Evolutionary conservation across 2,113 vertebrate genomes (phyloP).

Genomic region (Aplodontia rufa): DNA sequence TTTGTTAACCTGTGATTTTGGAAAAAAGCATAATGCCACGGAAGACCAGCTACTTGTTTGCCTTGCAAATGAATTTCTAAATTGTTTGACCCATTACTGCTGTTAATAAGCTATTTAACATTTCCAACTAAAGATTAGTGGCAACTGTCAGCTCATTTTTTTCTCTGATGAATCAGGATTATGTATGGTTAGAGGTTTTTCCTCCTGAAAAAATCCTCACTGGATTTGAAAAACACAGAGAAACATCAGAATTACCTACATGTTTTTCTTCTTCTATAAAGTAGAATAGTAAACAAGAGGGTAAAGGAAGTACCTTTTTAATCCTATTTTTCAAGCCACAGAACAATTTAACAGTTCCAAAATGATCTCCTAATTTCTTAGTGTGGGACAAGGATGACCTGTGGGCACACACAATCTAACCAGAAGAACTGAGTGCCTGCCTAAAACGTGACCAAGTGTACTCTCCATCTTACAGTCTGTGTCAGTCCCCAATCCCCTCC

Average conservation of each 20-base stretch:
- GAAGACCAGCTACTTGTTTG: background rate
- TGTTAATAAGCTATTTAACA: conserved; percentile 23
- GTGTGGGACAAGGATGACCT: background rate
- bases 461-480: background rate
- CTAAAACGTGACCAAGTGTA: background rate
- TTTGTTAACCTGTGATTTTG: background rate
- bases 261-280: background rate
- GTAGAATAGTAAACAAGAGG: background rate
- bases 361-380: background rate
- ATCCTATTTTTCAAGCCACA: background rate
- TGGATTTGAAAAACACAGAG: background rate
- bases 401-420: background rate
- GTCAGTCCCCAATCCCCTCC: background rate
- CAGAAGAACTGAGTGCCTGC: background rate
- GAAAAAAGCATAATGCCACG: background rate
- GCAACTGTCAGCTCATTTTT: background rate
- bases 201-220: background rate
- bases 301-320: background rate
- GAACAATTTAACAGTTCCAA: background rate
- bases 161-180: background rate
- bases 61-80: background rate
- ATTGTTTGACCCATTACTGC: background rate
- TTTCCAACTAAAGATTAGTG: background rate
- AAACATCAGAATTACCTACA: background rate
- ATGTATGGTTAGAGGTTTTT: background rate